These are phyloP conservation scores for Gryllus longicercus DNA, from an alignment of 2,888 invertebrate species.

Conservation along the genomic window DNA sequence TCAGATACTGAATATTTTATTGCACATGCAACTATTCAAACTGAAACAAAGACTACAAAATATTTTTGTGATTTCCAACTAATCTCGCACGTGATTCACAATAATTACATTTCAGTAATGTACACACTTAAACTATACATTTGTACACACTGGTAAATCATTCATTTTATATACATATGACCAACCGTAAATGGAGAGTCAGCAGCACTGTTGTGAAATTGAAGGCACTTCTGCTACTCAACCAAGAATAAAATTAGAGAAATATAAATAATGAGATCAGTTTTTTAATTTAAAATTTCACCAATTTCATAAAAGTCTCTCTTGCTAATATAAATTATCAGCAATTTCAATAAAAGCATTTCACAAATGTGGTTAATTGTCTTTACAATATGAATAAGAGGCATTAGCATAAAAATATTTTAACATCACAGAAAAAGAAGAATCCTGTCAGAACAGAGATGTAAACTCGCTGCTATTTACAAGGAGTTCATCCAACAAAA, in stretches of 20 bases:
- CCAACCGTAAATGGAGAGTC: neutral
- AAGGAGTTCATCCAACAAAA: no score
- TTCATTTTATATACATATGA: constrained; percentile 17
- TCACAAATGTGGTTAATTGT: no score
- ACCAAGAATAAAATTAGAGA: constrained; percentile 1
- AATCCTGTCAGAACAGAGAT: no score
- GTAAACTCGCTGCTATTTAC: no score
- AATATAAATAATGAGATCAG: constrained; percentile 11
- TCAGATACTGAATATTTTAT: neutral
- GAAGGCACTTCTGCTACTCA: constrained; percentile 17
- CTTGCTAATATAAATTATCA: no score
- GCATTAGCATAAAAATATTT: no score
- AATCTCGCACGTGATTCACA: neutral
- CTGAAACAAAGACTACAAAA: neutral
- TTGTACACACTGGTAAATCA: constrained; percentile 17
- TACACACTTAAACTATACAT: neutral
- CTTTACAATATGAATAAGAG: no score
- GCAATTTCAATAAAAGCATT: no score
- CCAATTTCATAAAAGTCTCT: no score
- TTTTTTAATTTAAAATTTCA: neutral
- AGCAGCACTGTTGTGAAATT: neutral
- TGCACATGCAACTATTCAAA: constrained; percentile 3
- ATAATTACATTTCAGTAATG: neutral
- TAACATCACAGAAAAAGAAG: no score
- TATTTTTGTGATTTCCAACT: neutral